A percentile compares a stretch with the other conserved stretches of the same genome.
phyloP scores from a whole-genome alignment of 2,888 invertebrate species.

The Octodonta nipae region DNA sequence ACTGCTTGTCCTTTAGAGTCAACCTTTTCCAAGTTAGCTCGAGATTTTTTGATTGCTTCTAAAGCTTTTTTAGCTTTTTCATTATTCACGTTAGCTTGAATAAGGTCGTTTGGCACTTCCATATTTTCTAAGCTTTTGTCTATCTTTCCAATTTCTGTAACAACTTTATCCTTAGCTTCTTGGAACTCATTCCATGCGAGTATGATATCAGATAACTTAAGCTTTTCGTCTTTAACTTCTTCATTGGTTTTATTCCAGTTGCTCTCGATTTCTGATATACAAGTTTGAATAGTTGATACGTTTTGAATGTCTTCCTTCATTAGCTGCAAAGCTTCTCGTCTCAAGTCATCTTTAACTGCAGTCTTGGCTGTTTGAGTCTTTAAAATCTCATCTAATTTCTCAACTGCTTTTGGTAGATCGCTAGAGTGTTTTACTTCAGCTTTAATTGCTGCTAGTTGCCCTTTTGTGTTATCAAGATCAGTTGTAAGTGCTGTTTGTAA shows the following conservation, averaged over 20 bases:
- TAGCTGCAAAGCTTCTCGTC: conserved; percentile 62
- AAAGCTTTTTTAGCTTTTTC: conserved; percentile 65
- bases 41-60: conserved; percentile 62
- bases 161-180: conserved; percentile 57
- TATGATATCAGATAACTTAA: conserved; percentile 59
- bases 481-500: conserved; percentile 57
- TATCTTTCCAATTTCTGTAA: conserved; percentile 55
- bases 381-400: conserved; percentile 40
- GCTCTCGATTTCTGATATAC: conserved; percentile 61
- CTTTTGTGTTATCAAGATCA: conserved; percentile 47
- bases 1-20: conserved; percentile 62
- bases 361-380: conserved; percentile 46
- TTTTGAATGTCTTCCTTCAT: conserved; percentile 73
- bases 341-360: conserved; percentile 54
- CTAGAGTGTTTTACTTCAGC: conserved; percentile 38
- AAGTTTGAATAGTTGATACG: conserved; percentile 66
- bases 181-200: conserved; percentile 62
- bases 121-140: conserved; percentile 50
- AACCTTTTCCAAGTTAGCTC: conserved; percentile 62
- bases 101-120: conserved; percentile 56
- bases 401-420: conserved; percentile 38
- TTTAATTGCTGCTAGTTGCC: conserved; percentile 43
- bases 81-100: conserved; percentile 54
- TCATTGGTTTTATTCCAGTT: conserved; percentile 71
- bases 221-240: conserved; percentile 57